Conservation (phyloP, 2,888 invertebrate species). For the Drosophila paramelanica region DNA sequence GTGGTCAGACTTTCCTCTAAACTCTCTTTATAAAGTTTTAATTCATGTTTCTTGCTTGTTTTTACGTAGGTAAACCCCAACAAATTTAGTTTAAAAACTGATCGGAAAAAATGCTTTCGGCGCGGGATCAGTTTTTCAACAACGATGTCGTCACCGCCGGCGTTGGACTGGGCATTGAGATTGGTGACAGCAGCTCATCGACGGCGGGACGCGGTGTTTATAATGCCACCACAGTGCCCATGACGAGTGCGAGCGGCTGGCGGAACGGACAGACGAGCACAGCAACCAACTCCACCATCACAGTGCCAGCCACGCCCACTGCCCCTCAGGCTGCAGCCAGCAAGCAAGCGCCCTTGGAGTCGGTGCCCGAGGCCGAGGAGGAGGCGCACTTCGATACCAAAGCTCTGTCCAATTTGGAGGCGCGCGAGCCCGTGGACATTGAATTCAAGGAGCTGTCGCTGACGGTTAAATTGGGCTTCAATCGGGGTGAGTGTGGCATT, state of each 20-base stretch:
- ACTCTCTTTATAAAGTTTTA: no score
- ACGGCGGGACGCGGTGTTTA: conserved; percentile 67
- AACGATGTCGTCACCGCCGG: conserved; percentile 55
- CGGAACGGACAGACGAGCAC: conserved; percentile 49
- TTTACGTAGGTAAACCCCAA: neutral
- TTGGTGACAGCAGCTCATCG: conserved; percentile 54
- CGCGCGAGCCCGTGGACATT: conserved; percentile 88
- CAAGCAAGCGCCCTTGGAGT: conserved; percentile 48
- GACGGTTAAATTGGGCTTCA: conserved; percentile 89
- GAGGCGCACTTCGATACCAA: conserved; percentile 50
- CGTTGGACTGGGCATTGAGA: conserved; percentile 75
- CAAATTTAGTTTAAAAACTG: conserved; percentile 7
- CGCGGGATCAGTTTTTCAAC: conserved; percentile 79
- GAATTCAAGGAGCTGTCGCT: conserved; percentile 91
- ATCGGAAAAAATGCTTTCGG: conserved; percentile 68
- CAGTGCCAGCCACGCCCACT: conserved; percentile 6
- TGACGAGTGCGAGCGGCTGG: conserved; percentile 59
- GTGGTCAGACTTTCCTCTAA: no score
- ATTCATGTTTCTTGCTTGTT: neutral
- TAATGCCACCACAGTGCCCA: conserved; percentile 75
- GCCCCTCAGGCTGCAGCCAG: neutral
- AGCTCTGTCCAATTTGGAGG: conserved; percentile 83
- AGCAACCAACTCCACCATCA: conserved; percentile 9
- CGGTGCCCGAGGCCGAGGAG: conserved; percentile 58
- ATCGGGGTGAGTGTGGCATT: conserved; percentile 87